Evolutionary conservation across 2,888 invertebrate species (phyloP), one percentile per base, ranked within the genome.

Genomic region (Diadegma fenestrale): DNA sequence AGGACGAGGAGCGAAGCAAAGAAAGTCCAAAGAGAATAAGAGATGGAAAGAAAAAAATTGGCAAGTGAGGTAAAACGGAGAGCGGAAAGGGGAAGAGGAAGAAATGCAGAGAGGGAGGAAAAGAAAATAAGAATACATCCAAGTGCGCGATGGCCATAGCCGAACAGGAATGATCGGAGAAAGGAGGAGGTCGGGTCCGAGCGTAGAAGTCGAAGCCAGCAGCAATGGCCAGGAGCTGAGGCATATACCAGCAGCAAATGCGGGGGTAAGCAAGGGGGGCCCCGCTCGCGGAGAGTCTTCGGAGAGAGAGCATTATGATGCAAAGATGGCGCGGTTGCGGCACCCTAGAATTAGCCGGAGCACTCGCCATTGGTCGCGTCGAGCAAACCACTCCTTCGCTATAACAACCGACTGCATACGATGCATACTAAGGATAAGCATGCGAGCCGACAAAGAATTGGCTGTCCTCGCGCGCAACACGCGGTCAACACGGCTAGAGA

Each of bases 251-350:
- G 75, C 82, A 82, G 82, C 84, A 82, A 83, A 48, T 66, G 79
- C 79, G 83, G 85, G 87, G 87, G 88, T 87, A 88, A 76, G 88
- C 85, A 88, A 87, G 90, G 88, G 92, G 90, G 92, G 90, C 87
- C 89, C 87, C 89, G 89, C 89, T 89, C 89, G 89, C 89, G 89
- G 48, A 76, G 64, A 90, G 89, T 91, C 75, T 79, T 69, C 77
- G 89, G 90, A 68, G 73, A 72, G 80, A 80, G 80, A 90, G 91
- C 91, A 93, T 94, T 94, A 94, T 93, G 92, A 94, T 93, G 94
- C 94, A 94, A 94, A 94, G 93, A 94, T 93, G 93, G 94, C 93
- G 93, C 93, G 92, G 92, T 90, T 89, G 93, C 92, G 91, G 93
- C 92, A 93, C 93, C 94, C 93, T 94, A 94, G 94, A 93, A 94